Evolutionary conservation across 2,113 vertebrate genomes (phyloP).

Genomic region (Platysteira castanea): DNA sequence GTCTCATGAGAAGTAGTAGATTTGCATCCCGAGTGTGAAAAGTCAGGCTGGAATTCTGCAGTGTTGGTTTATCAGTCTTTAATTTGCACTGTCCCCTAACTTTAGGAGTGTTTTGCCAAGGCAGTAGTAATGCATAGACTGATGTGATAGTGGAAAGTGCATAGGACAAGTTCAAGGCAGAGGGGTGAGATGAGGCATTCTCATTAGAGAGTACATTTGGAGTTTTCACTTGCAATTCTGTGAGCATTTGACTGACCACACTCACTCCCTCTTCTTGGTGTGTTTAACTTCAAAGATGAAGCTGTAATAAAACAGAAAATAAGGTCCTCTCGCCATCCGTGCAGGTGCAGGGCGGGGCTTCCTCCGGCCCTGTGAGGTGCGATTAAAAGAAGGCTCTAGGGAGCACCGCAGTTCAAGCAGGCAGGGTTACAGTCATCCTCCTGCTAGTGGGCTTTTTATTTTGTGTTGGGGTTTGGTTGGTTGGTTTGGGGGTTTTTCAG

Average conservation of each 20-base stretch:
- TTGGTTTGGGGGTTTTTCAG: neutral
- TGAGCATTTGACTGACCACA: neutral
- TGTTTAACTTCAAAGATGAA: neutral
- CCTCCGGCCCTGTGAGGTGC: fast-evolving
- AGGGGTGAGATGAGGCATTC: neutral
- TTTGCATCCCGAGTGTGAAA: neutral
- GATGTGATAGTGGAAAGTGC: neutral
- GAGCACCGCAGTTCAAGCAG: fast-evolving
- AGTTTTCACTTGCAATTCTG: neutral
- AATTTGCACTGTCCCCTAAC: neutral
- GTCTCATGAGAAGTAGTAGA: neutral
- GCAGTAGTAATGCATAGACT: neutral
- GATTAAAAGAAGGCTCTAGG: neutral
- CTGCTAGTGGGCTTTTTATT: neutral
- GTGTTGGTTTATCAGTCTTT: neutral
- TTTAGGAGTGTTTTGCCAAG: neutral
- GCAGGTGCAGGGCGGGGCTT: too few relatives aligned
- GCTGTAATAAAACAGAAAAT: neutral
- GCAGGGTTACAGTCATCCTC: neutral
- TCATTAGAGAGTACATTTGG: neutral
- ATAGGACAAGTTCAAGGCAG: neutral
- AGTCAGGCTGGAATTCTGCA: neutral
- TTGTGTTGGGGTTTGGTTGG: neutral
- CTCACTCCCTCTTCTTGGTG: neutral
- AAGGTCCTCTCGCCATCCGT: neutral